phyloP scores from a whole-genome alignment of 2,113 vertebrate genomes.

The Odontesthes bonariensis region DNA sequence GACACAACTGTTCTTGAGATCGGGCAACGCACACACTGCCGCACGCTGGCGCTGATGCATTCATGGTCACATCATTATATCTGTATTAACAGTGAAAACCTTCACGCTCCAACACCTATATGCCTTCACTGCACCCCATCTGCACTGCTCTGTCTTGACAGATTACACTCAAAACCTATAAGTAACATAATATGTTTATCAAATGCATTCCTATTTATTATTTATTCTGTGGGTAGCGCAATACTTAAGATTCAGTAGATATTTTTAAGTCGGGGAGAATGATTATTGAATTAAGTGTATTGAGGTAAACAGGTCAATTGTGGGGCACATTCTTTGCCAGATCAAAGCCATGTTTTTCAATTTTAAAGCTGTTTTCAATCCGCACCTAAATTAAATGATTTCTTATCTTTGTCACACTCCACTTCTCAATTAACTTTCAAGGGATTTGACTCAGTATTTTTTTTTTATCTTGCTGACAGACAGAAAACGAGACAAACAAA shows the following conservation, averaged over 20 bases:
- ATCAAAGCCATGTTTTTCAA: no score
- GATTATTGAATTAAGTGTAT: no score
- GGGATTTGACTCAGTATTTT: no score
- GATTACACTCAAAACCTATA: constrained; percentile 50
- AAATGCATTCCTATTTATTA: neutral
- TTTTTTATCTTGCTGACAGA: no score
- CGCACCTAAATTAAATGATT: no score
- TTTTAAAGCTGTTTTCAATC: no score
- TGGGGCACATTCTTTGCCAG: no score
- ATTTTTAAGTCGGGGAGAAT: no score
- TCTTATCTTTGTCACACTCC: no score
- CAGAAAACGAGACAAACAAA: no score
- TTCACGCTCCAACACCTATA: constrained; percentile 76
- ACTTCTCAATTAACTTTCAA: no score
- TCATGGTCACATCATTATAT: constrained; percentile 73
- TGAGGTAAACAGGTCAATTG: neutral
- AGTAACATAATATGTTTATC: constrained; percentile 31
- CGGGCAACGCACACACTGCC: neutral
- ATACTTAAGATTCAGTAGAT: no score
- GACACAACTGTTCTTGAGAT: constrained; percentile 22
- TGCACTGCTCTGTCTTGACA: constrained; percentile 42
- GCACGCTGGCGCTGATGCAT: constrained; percentile 12
- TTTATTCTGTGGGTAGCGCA: neutral
- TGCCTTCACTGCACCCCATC: constrained; percentile 41
- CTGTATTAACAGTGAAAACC: constrained; percentile 60